These are phyloP conservation scores for Diadromus collaris DNA, from an alignment of 2,888 invertebrate species.

Conservation along the genomic window DNA sequence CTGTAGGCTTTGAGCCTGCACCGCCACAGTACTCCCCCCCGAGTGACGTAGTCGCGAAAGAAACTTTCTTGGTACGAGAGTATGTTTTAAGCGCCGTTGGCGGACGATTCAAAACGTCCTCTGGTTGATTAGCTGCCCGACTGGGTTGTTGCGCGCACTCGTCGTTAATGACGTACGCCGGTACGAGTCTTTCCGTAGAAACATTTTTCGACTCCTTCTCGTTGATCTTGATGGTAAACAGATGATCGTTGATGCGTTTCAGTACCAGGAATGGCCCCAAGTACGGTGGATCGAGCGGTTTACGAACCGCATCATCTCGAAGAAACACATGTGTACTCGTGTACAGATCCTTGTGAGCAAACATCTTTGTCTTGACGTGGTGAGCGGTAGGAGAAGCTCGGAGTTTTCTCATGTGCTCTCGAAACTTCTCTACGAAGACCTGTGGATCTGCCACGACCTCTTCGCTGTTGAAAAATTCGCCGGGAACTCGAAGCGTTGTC, in stretches of 20 bases:
- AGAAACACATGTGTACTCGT: slow-evolving; percentile 40
- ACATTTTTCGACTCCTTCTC: slow-evolving; percentile 11
- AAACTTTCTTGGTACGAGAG: too few species aligned
- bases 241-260: slow-evolving; percentile 24
- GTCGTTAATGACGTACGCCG: slow-evolving; percentile 32
- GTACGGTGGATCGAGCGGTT: slow-evolving; percentile 53
- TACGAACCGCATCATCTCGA: slow-evolving; percentile 33
- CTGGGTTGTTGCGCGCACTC: not conserved
- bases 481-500: slow-evolving; percentile 48
- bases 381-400: slow-evolving; percentile 49
- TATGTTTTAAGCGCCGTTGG: too few species aligned
- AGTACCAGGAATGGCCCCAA: slow-evolving; percentile 46
- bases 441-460: slow-evolving; percentile 36
- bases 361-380: slow-evolving; percentile 34
- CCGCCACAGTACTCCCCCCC: too few species aligned
- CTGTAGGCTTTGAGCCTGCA: too few species aligned
- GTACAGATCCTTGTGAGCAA: slow-evolving; percentile 40
- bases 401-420: slow-evolving; percentile 44
- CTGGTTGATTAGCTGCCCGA: too few species aligned
- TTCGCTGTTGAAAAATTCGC: slow-evolving; percentile 49
- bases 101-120: too few species aligned
- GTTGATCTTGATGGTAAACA: slow-evolving; percentile 28
- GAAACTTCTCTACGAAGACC: slow-evolving; percentile 50
- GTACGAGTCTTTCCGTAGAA: slow-evolving; percentile 31
- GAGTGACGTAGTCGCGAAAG: too few species aligned